These are phyloP conservation scores for Chionis minor DNA, from an alignment of 2,113 vertebrate species.

Conservation along the genomic window DNA sequence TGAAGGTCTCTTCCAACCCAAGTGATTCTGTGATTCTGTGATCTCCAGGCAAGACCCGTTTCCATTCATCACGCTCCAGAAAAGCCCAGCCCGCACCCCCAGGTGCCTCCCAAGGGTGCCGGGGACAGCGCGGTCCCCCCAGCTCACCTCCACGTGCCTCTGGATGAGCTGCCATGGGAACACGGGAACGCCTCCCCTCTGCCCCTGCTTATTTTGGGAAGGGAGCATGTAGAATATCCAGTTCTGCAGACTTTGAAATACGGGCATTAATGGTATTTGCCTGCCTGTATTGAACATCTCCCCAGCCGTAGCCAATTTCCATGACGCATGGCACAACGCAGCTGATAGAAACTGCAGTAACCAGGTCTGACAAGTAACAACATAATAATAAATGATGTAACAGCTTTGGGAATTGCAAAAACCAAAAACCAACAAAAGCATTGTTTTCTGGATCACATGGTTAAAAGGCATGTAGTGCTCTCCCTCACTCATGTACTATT, in stretches of 20 bases:
- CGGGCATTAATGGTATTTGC: background rate
- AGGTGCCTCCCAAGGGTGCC: background rate
- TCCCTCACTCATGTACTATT: background rate
- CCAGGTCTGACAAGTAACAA: background rate
- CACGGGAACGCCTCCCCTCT: background rate
- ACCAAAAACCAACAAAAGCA: background rate
- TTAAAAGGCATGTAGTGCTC: background rate
- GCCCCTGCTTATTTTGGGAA: background rate
- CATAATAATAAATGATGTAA: background rate
- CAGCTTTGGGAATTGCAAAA: background rate
- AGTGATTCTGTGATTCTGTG: too few species aligned
- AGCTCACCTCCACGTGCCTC: fast-evolving
- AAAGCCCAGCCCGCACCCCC: fast-evolving
- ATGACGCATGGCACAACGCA: background rate
- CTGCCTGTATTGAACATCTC: background rate
- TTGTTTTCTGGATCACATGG: background rate
- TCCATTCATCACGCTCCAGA: background rate
- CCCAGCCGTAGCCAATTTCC: background rate
- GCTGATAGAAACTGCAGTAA: background rate
- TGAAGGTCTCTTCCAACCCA: too few species aligned
- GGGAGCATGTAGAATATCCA: background rate
- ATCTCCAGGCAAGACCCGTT: background rate
- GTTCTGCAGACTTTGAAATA: background rate
- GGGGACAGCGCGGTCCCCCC: fast-evolving
- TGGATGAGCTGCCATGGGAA: background rate